Evolutionary conservation across 2,113 vertebrate species (phyloP).

Genomic region (Notechis scutatus): DNA sequence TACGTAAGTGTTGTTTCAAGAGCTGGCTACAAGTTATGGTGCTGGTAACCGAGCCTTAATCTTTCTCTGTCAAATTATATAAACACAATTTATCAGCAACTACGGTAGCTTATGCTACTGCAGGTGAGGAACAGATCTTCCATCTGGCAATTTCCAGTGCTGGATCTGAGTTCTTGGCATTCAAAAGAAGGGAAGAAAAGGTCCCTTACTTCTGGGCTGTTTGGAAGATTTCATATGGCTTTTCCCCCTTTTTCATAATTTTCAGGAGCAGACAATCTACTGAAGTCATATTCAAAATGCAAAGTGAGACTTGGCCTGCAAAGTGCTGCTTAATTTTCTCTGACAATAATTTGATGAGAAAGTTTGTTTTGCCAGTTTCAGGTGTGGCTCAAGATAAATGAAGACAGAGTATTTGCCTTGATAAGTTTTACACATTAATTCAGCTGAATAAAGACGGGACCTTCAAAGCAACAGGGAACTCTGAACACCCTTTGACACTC

Average conservation of each 20-base stretch:
- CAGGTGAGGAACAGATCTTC: background rate
- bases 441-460: too few species aligned
- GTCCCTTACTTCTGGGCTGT: background rate
- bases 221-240: background rate
- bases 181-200: background rate
- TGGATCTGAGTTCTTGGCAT: background rate
- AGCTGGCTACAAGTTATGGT: background rate
- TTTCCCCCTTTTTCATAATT: background rate
- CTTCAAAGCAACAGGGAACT: too few species aligned
- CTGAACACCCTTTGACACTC: too few species aligned
- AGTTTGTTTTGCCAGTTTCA: background rate
- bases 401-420: too few species aligned
- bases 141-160: background rate
- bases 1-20: background rate
- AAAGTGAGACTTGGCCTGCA: slow-evolving; percentile 2
- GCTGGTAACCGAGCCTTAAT: background rate
- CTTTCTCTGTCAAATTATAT: background rate
- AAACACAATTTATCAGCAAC: background rate
- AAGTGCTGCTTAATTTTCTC: slow-evolving; percentile 16
- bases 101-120: background rate
- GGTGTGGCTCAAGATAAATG: too few species aligned
- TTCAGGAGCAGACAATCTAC: background rate
- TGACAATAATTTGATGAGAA: slow-evolving; percentile 12
- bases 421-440: too few species aligned
- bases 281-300: background rate